Conservation (phyloP, 2,888 invertebrate species). For the Hemicrepidius hirtus region DNA sequence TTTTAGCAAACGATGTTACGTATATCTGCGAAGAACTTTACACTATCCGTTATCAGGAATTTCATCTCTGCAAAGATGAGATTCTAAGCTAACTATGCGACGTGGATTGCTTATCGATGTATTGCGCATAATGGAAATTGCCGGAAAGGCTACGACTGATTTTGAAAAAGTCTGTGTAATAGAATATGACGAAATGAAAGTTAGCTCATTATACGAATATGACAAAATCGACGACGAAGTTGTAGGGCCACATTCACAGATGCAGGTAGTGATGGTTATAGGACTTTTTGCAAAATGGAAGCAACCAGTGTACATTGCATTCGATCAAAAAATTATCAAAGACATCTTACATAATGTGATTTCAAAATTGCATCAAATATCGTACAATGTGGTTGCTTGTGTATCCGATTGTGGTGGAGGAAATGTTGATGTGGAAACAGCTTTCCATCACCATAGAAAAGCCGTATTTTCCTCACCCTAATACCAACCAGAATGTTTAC, state of each 20-base stretch:
- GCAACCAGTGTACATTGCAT: slow-evolving; percentile 58
- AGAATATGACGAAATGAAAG: slow-evolving; percentile 49
- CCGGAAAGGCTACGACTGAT: slow-evolving; percentile 36
- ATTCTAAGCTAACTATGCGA: slow-evolving; percentile 39
- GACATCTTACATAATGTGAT: slow-evolving; percentile 55
- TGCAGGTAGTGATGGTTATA: slow-evolving; percentile 59
- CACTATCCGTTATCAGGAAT: slow-evolving; percentile 33
- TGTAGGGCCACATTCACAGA: slow-evolving; percentile 56
- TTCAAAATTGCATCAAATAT: slow-evolving; percentile 50
- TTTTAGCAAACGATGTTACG: slow-evolving; percentile 49
- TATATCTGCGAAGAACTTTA: slow-evolving; percentile 39
- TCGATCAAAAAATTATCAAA: slow-evolving; percentile 62
- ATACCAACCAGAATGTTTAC: too few relatives aligned
- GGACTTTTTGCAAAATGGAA: slow-evolving; percentile 59
- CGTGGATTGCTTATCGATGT: slow-evolving; percentile 40
- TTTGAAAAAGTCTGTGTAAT: slow-evolving; percentile 42
- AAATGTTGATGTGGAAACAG: too few relatives aligned
- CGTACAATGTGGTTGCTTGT: slow-evolving; percentile 60
- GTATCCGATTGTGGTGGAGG: too few relatives aligned
- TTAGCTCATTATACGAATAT: slow-evolving; percentile 34
- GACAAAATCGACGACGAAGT: slow-evolving; percentile 38
- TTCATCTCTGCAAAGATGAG: slow-evolving; percentile 47
- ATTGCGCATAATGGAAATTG: slow-evolving; percentile 42
- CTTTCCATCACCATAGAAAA: too few relatives aligned
- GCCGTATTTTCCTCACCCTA: too few relatives aligned